Base-by-base conservation (phyloP, 1,140 invertebrate species). In the Pantala flavescens region DNA sequence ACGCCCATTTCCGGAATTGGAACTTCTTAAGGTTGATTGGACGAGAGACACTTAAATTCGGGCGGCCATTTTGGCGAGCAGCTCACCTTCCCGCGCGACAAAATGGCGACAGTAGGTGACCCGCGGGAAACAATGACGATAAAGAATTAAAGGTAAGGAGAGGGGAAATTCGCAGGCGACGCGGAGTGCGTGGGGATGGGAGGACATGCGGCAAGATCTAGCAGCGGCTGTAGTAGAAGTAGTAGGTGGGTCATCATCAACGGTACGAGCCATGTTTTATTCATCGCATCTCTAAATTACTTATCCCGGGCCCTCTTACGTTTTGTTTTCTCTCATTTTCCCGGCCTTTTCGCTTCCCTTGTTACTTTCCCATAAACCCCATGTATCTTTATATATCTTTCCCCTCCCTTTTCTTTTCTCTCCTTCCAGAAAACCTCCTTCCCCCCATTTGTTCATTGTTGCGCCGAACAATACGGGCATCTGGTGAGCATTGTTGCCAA, bases 81-180 rank as follows among this genome's bases (percentile, higher is more conserved):
- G 49, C 49, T 21, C 49, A 21, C 49, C 49, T 63, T 21, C 49
- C 49, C 49, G 49, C 49, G n/a, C 49, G 49, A 63, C 5, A 63
- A 63, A 63, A 63, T 63, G 49, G 49, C 49, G 49, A 63, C 49
- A 21, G 49, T 19, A 63, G 49, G 49, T 63, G 49, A 63, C 49
- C 49, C 49, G 49, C 49, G 49, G 49, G 49, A 63, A 12, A 63
- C 49, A 63, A 63, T 63, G 49, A 63, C 49, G 49, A 63, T 63
- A 63, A 63, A 63, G 49, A 63, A 63, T 63, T 63, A 63, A 63
- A 63, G 49, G 16, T 63, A 63, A 63, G 49, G 49, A 21, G 3
- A 63, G 16, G 1, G 16, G n/a, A 63, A 49, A 16, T 9, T 11
- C 16, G 49, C 5, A 21, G 49, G 12, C 5, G n/a, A 21, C 10